Base-by-base conservation (phyloP, 2,888 invertebrate genomes). In the Amphipoea oculea region DNA sequence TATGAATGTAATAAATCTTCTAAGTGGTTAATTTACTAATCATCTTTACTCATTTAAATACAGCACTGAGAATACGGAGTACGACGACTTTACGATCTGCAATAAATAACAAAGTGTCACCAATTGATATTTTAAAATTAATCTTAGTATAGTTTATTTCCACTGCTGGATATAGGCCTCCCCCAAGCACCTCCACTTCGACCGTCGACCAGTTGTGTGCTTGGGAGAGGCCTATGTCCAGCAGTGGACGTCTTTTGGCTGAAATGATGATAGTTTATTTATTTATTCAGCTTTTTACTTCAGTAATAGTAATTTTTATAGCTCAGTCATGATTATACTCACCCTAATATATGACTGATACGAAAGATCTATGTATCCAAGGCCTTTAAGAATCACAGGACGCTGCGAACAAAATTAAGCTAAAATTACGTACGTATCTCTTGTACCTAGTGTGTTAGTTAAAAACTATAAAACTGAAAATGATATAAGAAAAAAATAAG, bases 41-140 rank as follows among this genome's bases (percentile, higher is more conserved):
- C 5, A 23, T 48, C 0, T 17, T 17, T 63, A 0, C 57, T 77
- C 3, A 74, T n/a, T 90, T 86, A 93, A 45, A 87, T 91, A 94
- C 5, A 94, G 51, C 20, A 94, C 88, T 36, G 95, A 94, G 86
- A 94, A 94, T 5, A 92, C 92, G 2, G 94, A 93, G 83, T 94
- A 94, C 0, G 92, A 90, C 2, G 90, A 82, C 77, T 91, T 92
- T 12, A 92, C 91, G 66, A 92, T 88, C 92, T 92, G 89, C 78
- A 91, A 92, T 29, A 17, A 60, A 73, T n/a, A 48, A 40, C 14
- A 11, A 76, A 0, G 3, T 48, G 45, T 54, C n/a, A 73, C 7
- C 2, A 57, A 17, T 73, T 23, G 9, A 29, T 72, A 6, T 48
- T n/a, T 62, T 17, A 4, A 42, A 14, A 70, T 51, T 6, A 42